Evolutionary conservation across 30 jellyfish, hydroid and myxozoan species (phyloP), one percentile per base, ranked within the genome.

Genomic region (Sanderia malayensis): DNA sequence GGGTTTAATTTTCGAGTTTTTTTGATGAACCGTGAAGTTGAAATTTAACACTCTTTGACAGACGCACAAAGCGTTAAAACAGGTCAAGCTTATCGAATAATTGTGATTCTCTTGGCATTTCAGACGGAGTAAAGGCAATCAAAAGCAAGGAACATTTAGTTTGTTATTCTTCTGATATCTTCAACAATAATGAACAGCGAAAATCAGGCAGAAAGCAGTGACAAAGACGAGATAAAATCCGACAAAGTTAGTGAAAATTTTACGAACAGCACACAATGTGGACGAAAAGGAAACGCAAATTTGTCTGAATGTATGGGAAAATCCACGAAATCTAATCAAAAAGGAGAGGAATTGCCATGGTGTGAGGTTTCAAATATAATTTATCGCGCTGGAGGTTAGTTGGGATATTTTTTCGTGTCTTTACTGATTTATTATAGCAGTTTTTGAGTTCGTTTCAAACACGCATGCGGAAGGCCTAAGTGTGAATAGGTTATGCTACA

Each of bases 301-400:
- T 28, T 61, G 63, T 27, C 0, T 34, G 69, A 31, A 0, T 44
- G 80, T 28, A 61, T 76, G 46, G 87, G 87, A 33, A 83, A 75
- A 32, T 68, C 75, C 37, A 58, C 85, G 17, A 83, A 83, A 49
- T 52, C 84, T 7, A 74, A 69, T 61, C 95, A 92, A 64, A 85
- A 85, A 53, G 98, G 94, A n/a, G 98, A 92, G 37, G 95, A 78
- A 53, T 64, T 92, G 27, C 92, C 96, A 28, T 67, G 63, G 41
- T 85, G 69, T 57, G 71, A 74, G 29, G 96, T 80, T 52, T 88
- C 93, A 3, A 80, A 84, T 20, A 74, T 65, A 18, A 61, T 74
- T 57, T 92, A 92, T 70, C 84, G 82, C 2, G 85, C 94, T 2
- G 95, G 95, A 10, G 98, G 98, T 92, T 71, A 53, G 84, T 67